These are phyloP conservation scores for Ladona fulva DNA, from an alignment of 1,140 invertebrate genomes.

Conservation along the genomic window DNA sequence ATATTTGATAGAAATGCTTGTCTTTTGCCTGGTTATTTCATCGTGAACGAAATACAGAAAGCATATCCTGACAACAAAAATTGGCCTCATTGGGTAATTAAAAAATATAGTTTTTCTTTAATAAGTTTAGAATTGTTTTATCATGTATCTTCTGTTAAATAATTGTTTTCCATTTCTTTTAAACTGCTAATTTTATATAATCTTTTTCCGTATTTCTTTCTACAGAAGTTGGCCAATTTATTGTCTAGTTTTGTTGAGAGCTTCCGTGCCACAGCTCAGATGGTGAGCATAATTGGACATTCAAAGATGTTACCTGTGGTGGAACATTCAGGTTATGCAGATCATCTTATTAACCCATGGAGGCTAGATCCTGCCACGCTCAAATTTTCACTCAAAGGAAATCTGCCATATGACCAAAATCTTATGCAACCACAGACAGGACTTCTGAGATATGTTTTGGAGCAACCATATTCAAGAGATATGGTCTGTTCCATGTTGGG, in stretches of 20 bases:
- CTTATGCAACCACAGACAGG: constrained; percentile 81
- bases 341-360: constrained; percentile 85
- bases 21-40: constrained; percentile 85
- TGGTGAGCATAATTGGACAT: constrained; percentile 87
- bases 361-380: constrained; percentile 76
- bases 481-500: constrained; percentile 93
- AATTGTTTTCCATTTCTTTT: constrained; percentile 18
- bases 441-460: constrained; percentile 79
- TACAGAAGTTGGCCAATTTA: constrained; percentile 71
- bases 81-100: constrained; percentile 82
- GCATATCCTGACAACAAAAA: constrained; percentile 68
- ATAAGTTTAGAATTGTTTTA: constrained; percentile 14
- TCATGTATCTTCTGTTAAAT: constrained; percentile 13
- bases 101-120: too few species aligned
- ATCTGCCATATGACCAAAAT: constrained; percentile 83
- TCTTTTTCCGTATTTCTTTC: constrained; percentile 18
- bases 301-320: constrained; percentile 87
- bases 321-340: constrained; percentile 81
- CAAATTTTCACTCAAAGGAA: constrained; percentile 83
- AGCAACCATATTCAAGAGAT: constrained; percentile 91
- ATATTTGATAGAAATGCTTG: constrained; percentile 90
- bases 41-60: constrained; percentile 89
- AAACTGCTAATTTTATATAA: background rate
- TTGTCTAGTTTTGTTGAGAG: constrained; percentile 84
- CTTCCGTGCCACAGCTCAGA: constrained; percentile 85